These are phyloP conservation scores for Dexiosoma caninum DNA, from an alignment of 2,888 invertebrate genomes.

Conservation along the genomic window DNA sequence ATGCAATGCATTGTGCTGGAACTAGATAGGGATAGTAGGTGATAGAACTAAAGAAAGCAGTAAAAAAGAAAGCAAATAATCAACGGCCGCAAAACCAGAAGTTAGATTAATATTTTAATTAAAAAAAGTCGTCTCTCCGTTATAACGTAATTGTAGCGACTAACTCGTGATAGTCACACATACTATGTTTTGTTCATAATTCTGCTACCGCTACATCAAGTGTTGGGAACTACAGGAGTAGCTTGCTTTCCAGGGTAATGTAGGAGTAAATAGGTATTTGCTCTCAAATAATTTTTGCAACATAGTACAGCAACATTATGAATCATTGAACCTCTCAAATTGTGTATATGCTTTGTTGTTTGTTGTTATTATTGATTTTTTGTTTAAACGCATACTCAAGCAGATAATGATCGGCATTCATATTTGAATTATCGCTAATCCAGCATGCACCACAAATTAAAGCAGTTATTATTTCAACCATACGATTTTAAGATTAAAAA, in stretches of 20 bases:
- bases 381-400: conserved; percentile 22
- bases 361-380: conserved; percentile 36
- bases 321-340: conserved; percentile 15
- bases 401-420: conserved; percentile 38
- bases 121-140: conserved; percentile 26
- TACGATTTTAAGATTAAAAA: no score
- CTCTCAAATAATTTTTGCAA: conserved; percentile 33
- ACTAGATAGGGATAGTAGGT: no score
- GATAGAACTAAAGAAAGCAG: neutral
- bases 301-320: conserved; percentile 33
- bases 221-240: neutral
- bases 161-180: conserved; percentile 11
- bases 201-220: neutral
- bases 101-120: conserved; percentile 31
- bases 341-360: conserved; percentile 17
- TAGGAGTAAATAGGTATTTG: conserved; percentile 29
- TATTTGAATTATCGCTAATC: conserved; percentile 39
- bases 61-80: conserved; percentile 17
- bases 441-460: conserved; percentile 36
- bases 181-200: no score
- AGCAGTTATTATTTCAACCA: no score
- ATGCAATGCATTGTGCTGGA: no score
- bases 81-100: conserved; percentile 28
- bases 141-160: conserved; percentile 18
- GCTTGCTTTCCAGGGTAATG: neutral